Evolutionary conservation across 2,113 vertebrate species (phyloP), one percentile per base, ranked within the genome.

Genomic region (Chunga burmeisteri): DNA sequence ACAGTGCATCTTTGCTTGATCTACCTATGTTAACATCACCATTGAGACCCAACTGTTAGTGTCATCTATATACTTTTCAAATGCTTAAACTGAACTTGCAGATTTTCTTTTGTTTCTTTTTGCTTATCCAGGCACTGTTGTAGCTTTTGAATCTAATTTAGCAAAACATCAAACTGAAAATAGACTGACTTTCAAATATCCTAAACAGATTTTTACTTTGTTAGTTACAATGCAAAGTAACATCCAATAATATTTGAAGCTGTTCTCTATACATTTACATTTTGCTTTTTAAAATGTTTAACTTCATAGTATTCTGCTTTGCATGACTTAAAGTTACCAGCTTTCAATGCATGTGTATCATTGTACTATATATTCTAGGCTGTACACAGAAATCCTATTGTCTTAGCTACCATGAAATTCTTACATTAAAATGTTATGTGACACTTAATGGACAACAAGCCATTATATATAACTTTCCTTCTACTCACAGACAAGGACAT

Each of bases 51-150:
- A 58, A 1, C 2, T 84, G 9, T 47, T 80, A 27, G 21, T 86
- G 34, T 27, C 17, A 84, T 40, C 67, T 86, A 91, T 66, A 58
- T 5, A 23, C 3, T 81, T 91, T 90, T 42, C 44, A 93, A 89
- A 79, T 83, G 25, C 14, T 19, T 81, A 52, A 81, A 52, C 36
- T 95, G 53, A 66, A 49, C 44, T 52, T 96, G 44, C 29, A 94
- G 73, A 29, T 80, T 81, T 82, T 74, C 19, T 79, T 96, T 97
- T 75, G 2, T 30, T 92, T 92, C 32, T 67, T 55, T 96, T 59
- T 97, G 56, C 30, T 95, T 96, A 87, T 56, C 30, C 30, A 93
- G 80, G 40, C 26, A 88, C 47, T 50, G 59, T 19, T 94, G 74
- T 21, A 96, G 42, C 11, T 94, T 87, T 81, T 18, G 61, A 81